Conservation (phyloP, 2,888 invertebrate species). For the Leucozona laternaria region DNA sequence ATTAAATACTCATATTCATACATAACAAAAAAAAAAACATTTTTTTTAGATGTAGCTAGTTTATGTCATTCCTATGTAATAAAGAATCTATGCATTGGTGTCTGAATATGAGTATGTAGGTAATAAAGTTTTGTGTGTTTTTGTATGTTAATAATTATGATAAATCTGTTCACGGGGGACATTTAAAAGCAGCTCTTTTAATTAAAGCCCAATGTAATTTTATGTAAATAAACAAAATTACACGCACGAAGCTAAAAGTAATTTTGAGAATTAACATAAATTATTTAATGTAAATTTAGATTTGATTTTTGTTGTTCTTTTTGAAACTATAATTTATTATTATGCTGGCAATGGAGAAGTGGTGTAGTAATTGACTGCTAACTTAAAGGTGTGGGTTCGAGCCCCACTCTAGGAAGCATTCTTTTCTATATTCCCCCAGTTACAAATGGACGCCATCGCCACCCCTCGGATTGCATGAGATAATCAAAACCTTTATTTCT, state of each 20-base stretch:
- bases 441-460: too few species aligned
- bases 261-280: slow-evolving; percentile 4
- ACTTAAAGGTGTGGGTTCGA: too few species aligned
- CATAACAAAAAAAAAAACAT: neutral
- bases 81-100: neutral
- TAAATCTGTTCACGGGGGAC: neutral
- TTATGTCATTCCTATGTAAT: neutral
- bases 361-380: too few species aligned
- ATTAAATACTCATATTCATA: neutral
- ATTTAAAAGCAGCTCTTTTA: neutral
- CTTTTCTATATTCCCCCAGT: too few species aligned
- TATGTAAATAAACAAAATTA: neutral
- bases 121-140: neutral
- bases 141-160: neutral
- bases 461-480: too few species aligned
- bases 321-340: neutral
- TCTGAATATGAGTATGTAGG: neutral
- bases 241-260: neutral
- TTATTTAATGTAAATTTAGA: neutral
- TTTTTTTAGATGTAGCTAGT: neutral
- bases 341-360: too few species aligned
- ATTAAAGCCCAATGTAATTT: neutral
- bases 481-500: too few species aligned
- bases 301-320: neutral
- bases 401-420: too few species aligned